A percentile compares a stretch with the other conserved stretches of the same genome.
phyloP scores from a whole-genome alignment of 2,113 vertebrate species.

The Pavo muticus region DNA sequence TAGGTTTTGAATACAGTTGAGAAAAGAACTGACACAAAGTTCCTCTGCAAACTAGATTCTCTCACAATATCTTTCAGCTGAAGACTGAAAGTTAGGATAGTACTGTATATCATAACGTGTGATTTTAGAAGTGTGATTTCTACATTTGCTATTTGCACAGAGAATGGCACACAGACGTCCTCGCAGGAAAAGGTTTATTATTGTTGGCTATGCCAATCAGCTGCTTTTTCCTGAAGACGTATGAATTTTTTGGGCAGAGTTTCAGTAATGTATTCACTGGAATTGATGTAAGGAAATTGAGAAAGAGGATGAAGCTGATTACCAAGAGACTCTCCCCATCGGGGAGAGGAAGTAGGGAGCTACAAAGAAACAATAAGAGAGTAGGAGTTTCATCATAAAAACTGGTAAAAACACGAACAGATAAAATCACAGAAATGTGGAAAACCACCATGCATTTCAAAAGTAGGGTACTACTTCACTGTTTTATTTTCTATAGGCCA shows the following conservation, averaged over 20 bases:
- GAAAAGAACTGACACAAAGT: background rate
- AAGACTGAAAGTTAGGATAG: background rate
- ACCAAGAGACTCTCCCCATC: background rate
- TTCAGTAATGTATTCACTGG: background rate
- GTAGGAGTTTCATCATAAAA: background rate
- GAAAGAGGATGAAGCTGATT: background rate
- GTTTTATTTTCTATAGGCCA: background rate
- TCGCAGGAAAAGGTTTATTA: background rate
- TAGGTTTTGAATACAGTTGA: background rate
- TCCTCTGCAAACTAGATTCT: background rate
- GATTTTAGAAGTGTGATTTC: background rate
- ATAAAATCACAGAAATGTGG: background rate
- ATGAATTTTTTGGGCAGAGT: background rate
- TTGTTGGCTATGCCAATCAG: background rate
- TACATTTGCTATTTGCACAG: background rate
- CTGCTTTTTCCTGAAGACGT: background rate
- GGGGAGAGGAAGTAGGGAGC: background rate
- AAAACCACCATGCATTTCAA: background rate
- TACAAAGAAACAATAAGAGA: background rate
- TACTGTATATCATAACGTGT: background rate
- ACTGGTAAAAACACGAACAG: background rate
- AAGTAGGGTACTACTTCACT: background rate
- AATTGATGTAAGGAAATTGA: background rate
- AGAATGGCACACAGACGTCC: background rate
- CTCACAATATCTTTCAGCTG: background rate